Evolutionary conservation across 2,113 vertebrate species (phyloP).

Genomic region (Pithys albifrons): DNA sequence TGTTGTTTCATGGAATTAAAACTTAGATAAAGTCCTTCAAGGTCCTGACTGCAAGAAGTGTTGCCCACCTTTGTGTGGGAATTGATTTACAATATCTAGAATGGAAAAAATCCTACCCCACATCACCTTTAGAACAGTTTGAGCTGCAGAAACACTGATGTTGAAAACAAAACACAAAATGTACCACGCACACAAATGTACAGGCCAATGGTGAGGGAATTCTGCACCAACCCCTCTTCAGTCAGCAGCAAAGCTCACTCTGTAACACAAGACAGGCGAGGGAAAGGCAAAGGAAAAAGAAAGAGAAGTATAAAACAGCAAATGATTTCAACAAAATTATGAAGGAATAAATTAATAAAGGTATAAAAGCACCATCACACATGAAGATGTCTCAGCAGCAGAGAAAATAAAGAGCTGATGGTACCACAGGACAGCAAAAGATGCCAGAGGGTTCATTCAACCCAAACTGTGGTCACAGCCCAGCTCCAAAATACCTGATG

Average conservation of each 20-base stretch:
- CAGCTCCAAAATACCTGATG: background rate
- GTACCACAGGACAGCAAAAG: background rate
- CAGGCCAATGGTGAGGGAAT: background rate
- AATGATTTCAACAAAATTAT: background rate
- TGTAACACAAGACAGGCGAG: background rate
- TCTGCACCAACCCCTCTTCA: background rate
- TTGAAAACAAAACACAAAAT: background rate
- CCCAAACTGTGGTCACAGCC: background rate
- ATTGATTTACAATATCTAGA: no score
- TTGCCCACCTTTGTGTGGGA: background rate
- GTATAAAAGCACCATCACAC: background rate
- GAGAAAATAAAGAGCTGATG: background rate
- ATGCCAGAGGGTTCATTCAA: background rate
- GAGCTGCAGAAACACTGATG: background rate
- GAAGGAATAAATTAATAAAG: background rate
- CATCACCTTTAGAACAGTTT: background rate
- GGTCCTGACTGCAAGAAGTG: accelerated
- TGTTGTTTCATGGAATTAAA: background rate
- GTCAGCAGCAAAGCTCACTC: background rate
- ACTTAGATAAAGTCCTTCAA: background rate
- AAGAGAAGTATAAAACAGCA: background rate
- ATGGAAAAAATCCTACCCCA: no score
- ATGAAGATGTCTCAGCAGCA: background rate
- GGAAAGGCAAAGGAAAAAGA: background rate
- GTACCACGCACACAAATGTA: accelerated